phyloP scores from a whole-genome alignment of 2,888 invertebrate species.

The Tenthredo distinguenda region DNA sequence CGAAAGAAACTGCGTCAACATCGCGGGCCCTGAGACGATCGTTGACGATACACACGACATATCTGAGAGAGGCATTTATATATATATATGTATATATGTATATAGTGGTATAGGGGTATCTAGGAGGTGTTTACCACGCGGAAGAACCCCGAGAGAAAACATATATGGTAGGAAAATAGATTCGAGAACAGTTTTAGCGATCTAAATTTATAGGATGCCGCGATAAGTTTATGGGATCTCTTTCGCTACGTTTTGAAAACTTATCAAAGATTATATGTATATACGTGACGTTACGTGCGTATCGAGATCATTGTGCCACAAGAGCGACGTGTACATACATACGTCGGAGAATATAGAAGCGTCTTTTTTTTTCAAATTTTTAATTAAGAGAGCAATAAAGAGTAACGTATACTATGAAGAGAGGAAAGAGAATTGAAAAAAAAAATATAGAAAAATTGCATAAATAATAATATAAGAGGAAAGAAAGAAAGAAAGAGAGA shows the following conservation, averaged over 20 bases:
- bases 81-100: neutral
- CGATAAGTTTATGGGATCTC: neutral
- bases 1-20: slow-evolving; percentile 7
- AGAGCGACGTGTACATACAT: no score
- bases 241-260: neutral
- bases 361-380: no score
- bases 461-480: neutral
- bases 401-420: neutral
- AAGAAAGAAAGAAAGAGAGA: neutral
- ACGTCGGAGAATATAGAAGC: no score
- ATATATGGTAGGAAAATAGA: neutral
- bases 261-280: no score
- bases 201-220: neutral
- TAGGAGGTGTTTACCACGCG: slow-evolving; percentile 11
- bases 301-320: no score
- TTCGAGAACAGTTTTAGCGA: neutral
- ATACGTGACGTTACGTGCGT: no score
- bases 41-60: slow-evolving; percentile 21
- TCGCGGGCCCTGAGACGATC: neutral
- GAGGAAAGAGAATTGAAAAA: no score
- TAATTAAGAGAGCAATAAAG: no score
- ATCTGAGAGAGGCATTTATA: neutral
- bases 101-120: neutral
- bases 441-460: neutral
- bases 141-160: neutral